These are phyloP conservation scores for Catocala sponsa DNA, from an alignment of 2,888 invertebrate species.

Conservation along the genomic window DNA sequence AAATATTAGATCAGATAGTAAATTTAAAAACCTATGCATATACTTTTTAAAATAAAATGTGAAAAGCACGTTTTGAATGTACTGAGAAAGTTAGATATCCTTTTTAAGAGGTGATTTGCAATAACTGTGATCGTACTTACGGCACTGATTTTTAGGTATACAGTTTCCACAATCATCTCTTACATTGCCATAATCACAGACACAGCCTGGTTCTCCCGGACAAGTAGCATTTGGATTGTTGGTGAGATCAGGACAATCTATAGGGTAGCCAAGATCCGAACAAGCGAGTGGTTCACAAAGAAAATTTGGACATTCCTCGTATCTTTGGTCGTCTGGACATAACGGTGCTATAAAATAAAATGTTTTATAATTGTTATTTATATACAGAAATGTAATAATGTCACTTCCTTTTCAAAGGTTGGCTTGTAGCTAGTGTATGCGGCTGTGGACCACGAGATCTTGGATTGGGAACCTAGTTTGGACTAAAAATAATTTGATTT, in stretches of 20 bases:
- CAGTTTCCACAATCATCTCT: conserved; percentile 47
- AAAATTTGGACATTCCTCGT: conserved; percentile 26
- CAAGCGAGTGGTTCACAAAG: conserved; percentile 20
- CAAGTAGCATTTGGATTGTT: background rate
- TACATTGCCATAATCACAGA: conserved; percentile 46
- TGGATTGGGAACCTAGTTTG: too few species aligned
- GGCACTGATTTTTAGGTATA: conserved; percentile 45
- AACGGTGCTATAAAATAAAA: conserved; percentile 15
- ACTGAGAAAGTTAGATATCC: background rate
- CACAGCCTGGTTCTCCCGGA: conserved; percentile 36
- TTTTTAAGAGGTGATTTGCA: background rate
- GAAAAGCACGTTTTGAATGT: too few species aligned
- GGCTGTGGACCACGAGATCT: too few species aligned
- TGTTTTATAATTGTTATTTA: background rate
- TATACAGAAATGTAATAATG: too few species aligned
- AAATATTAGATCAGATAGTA: background rate
- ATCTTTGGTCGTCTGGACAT: conserved; percentile 26
- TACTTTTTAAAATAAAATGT: background rate
- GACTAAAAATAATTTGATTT: too few species aligned
- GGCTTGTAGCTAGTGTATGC: too few species aligned
- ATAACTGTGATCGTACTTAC: conserved; percentile 42
- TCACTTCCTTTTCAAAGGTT: too few species aligned
- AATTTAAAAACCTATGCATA: too few species aligned
- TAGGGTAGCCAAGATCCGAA: conserved; percentile 24
- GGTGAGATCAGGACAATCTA: conserved; percentile 14